Base-by-base conservation (phyloP, 2,888 invertebrate genomes). In the Euproctis similis region DNA sequence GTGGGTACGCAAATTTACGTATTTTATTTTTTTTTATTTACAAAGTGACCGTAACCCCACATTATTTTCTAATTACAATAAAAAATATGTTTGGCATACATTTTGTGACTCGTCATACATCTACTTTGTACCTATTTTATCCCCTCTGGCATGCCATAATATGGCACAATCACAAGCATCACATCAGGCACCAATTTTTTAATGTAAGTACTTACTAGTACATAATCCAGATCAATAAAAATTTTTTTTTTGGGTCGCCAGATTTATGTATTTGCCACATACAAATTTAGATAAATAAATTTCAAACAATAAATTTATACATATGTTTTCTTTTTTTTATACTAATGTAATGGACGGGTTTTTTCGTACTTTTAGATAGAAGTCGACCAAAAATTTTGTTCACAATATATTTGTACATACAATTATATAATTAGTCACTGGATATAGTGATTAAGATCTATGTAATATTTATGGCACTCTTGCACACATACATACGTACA, bases 101-200 rank as follows among this genome's bases (percentile, higher is more conserved):
- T 70, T 80, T 82, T 84, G 82, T 84, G 82, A 82, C 82, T 80
- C 64, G 57, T 58, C 66, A 70, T 72, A 69, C 61, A 63, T 59
- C 69, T 74, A 75, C 61, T 70, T 75, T 76, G 75, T 75, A 76
- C 77, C 71, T 67, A 64, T 44, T 61, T 50, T 52, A 40, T 54
- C 42, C 46, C 46, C 34, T 45, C 42, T 51, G 36, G 39, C 49
- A 53, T 65, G 72, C 72, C 73, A 49, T 32, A 34, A 14, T 72
- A 74, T 73, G 74, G 74, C 74, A 74, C 74, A 53, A 34, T 49
- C 51, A 53, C 54, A 57, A 55, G 57, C 55, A 51, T 33, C 41
- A 36, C 38, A 36, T 56, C 54, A 74, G 75, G 72, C 77, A 74
- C 76, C 74, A 65, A 60, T 34, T 31, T 38, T 53, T 55, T 54